Evolutionary conservation across 2,113 vertebrate genomes (phyloP).

Genomic region (Macroglossus sobrinus): DNA sequence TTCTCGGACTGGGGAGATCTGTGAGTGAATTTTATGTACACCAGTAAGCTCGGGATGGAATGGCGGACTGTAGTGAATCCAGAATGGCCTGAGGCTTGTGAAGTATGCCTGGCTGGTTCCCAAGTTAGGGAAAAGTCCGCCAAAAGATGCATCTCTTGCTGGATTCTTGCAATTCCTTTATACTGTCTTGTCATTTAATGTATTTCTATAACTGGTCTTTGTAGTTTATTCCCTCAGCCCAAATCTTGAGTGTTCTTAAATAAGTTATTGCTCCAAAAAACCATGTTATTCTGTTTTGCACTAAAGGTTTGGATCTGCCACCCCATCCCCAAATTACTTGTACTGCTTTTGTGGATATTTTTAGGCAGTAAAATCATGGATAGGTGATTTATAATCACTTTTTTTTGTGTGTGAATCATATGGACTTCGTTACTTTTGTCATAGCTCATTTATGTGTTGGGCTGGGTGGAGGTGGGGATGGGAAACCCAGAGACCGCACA

Average conservation of each 20-base stretch:
- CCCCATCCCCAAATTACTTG: not conserved
- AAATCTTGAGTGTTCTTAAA: not conserved
- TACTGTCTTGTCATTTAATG: not conserved
- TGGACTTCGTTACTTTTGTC: not conserved
- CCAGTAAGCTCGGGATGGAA: not conserved
- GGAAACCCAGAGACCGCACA: not conserved
- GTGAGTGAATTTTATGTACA: constrained; percentile 82
- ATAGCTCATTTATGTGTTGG: not conserved
- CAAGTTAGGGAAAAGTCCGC: not conserved
- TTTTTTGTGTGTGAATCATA: not conserved
- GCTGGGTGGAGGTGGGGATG: not conserved
- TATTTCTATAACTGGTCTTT: not conserved
- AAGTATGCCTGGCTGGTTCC: not conserved
- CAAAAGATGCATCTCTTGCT: not conserved
- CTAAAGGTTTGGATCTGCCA: not conserved
- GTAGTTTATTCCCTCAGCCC: not conserved
- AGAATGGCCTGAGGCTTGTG: not conserved
- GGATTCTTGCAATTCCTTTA: not conserved
- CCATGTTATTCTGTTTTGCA: not conserved
- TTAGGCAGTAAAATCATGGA: not conserved
- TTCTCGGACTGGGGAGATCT: constrained; percentile 91
- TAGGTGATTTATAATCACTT: not conserved
- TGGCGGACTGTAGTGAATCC: not conserved
- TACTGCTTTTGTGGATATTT: not conserved
- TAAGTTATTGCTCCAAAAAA: not conserved